Evolutionary conservation across 2,797 vertebrate species (phyloP).

Genomic region (Kryptopterus vitreolus): DNA sequence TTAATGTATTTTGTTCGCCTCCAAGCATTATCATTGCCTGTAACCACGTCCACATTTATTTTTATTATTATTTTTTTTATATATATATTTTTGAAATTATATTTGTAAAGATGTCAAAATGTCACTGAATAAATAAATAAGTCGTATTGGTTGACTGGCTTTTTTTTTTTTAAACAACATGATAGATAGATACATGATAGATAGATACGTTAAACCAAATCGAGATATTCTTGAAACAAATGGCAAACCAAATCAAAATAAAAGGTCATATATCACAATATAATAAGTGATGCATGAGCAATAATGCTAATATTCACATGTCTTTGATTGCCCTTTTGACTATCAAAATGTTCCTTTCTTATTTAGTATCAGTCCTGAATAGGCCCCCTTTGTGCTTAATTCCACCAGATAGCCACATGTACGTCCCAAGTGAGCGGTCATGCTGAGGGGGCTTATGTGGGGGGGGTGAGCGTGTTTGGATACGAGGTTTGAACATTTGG

Average conservation of each 20-base stretch:
- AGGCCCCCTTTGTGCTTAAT: conserved; percentile 44
- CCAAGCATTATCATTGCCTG: conserved; percentile 35
- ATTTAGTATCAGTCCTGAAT: background rate
- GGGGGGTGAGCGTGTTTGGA: conserved; percentile 56
- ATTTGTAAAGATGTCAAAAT: conserved; percentile 41
- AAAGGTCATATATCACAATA: background rate
- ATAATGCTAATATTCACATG: background rate
- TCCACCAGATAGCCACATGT: conserved; percentile 27
- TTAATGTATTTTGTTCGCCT: conserved; percentile 38
- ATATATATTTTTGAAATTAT: conserved; percentile 51
- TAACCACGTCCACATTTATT: conserved; percentile 43
- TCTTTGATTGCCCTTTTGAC: background rate
- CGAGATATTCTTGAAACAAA: background rate
- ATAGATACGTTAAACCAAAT: background rate
- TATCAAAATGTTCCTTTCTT: background rate
- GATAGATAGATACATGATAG: background rate
- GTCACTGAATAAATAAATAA: conserved; percentile 65
- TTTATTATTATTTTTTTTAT: conserved; percentile 51
- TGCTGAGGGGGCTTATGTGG: conserved; percentile 32
- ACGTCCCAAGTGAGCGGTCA: conserved; percentile 47
- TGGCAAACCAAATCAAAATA: background rate
- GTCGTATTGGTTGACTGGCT: conserved; percentile 26
- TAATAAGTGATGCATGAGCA: background rate
- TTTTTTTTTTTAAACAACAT: background rate
- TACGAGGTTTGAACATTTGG: conserved; percentile 62